Conservation (phyloP, 2,113 vertebrate genomes). For the Ascaphus truei region DNA sequence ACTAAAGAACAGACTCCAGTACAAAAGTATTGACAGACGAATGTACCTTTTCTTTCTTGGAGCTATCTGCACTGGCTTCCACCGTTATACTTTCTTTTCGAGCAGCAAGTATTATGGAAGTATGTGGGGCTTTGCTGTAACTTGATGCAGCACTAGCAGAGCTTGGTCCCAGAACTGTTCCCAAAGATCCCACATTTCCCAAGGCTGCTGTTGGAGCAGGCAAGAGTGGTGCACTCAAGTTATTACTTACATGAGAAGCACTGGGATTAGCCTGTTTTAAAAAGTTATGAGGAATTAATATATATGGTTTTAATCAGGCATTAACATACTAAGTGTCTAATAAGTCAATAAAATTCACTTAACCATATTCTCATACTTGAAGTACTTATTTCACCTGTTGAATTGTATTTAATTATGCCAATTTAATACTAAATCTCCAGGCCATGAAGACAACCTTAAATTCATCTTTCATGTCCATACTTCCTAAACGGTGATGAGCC, state of each 20-base stretch:
- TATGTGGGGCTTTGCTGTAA: slow-evolving; percentile 61
- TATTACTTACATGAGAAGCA: slow-evolving; percentile 64
- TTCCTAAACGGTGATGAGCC: no score
- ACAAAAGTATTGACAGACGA: no score
- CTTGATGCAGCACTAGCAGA: slow-evolving; percentile 70
- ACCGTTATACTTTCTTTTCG: slow-evolving; percentile 69
- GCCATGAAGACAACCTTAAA: no score
- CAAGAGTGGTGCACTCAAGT: slow-evolving; percentile 61
- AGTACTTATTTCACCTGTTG: no score
- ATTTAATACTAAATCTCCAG: no score
- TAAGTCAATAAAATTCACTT: no score
- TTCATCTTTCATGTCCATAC: no score
- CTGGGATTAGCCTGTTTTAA: slow-evolving; percentile 68
- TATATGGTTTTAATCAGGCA: not conserved
- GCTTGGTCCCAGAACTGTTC: slow-evolving; percentile 60
- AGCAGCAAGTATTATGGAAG: slow-evolving; percentile 65
- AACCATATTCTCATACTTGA: no score
- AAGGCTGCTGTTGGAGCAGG: slow-evolving; percentile 68
- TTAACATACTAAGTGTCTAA: not conserved
- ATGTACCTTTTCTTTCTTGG: slow-evolving; percentile 93
- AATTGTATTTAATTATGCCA: no score
- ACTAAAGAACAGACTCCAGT: no score
- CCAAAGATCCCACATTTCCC: slow-evolving; percentile 48
- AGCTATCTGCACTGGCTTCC: slow-evolving; percentile 88
- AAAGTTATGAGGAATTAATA: slow-evolving; percentile 50